phyloP scores from a whole-genome alignment of 2,113 vertebrate species.

The Gadus macrocephalus region DNA sequence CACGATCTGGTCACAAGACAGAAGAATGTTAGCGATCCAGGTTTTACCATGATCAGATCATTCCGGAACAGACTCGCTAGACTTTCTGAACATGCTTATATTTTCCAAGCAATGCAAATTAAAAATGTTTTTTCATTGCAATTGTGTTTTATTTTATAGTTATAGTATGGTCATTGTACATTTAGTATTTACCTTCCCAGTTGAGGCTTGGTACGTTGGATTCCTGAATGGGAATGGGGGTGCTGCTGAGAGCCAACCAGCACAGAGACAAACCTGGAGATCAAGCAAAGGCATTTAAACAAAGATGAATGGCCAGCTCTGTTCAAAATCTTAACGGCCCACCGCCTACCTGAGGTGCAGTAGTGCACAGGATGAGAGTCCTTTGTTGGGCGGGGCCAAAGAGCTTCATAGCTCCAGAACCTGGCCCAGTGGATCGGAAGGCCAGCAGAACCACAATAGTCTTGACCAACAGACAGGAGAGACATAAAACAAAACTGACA shows the following conservation, averaged over 20 bases:
- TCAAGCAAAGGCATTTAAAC: too few species aligned
- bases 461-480: slow-evolving; percentile 74
- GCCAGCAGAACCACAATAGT: slow-evolving; percentile 72
- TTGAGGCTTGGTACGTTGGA: slow-evolving; percentile 57
- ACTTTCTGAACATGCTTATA: not conserved
- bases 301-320: too few species aligned
- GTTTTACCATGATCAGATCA: not conserved
- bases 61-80: not conserved
- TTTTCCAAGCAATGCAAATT: not conserved
- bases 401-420: slow-evolving; percentile 40
- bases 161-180: not conserved
- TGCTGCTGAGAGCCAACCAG: slow-evolving; percentile 52
- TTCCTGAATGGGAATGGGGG: slow-evolving; percentile 67
- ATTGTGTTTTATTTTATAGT: not conserved
- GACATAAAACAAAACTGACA: slow-evolving; percentile 72
- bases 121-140: not conserved
- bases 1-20: slow-evolving; percentile 48
- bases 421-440: slow-evolving; percentile 53
- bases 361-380: slow-evolving; percentile 60
- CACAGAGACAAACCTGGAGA: slow-evolving; percentile 59
- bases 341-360: slow-evolving; percentile 57
- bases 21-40: not conserved
- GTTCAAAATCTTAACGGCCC: not conserved
- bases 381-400: slow-evolving; percentile 68
- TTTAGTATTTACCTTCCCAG: slow-evolving; percentile 41